phyloP scores from a whole-genome alignment of 1,140 invertebrate species.

The Drosophila ercepeae region DNA sequence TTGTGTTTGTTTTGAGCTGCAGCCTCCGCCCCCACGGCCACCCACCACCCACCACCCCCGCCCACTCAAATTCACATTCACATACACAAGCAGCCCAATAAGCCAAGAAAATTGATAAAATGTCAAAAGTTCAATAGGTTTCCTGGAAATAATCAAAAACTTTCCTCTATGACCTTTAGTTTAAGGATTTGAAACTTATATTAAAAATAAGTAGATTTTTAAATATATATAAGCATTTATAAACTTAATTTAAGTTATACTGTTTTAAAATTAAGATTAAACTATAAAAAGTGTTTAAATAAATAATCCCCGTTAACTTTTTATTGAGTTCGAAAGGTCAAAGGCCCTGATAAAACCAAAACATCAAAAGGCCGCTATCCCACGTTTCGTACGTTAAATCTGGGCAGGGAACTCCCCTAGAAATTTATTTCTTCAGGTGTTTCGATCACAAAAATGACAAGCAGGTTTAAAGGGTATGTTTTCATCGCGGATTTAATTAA shows the following conservation, averaged over 20 bases:
- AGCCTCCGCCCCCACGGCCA: constrained; percentile 25
- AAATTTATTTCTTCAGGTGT: constrained; percentile 14
- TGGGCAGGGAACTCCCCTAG: background rate
- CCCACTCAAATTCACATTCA: constrained; percentile 14
- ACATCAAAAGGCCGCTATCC: background rate
- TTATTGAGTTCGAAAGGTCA: background rate
- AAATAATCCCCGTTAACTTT: background rate
- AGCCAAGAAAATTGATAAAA: constrained; percentile 33
- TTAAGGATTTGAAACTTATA: background rate
- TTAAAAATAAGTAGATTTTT: background rate
- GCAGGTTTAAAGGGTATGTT: background rate
- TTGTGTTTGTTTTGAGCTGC: constrained; percentile 67
- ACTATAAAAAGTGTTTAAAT: background rate
- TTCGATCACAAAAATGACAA: constrained; percentile 13
- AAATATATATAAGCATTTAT: background rate
- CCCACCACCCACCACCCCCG: constrained; percentile 1
- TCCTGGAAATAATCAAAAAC: background rate
- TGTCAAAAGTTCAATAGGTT: constrained; percentile 25
- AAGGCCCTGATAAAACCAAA: background rate
- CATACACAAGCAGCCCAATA: constrained; percentile 24
- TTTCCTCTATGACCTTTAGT: background rate
- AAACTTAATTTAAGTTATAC: no score
- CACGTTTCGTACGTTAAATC: constrained; percentile 4
- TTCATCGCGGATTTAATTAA: background rate
- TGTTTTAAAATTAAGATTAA: background rate